These are phyloP conservation scores for Leptodactylus fuscus DNA, from an alignment of 2,113 vertebrate genomes.

Conservation along the genomic window DNA sequence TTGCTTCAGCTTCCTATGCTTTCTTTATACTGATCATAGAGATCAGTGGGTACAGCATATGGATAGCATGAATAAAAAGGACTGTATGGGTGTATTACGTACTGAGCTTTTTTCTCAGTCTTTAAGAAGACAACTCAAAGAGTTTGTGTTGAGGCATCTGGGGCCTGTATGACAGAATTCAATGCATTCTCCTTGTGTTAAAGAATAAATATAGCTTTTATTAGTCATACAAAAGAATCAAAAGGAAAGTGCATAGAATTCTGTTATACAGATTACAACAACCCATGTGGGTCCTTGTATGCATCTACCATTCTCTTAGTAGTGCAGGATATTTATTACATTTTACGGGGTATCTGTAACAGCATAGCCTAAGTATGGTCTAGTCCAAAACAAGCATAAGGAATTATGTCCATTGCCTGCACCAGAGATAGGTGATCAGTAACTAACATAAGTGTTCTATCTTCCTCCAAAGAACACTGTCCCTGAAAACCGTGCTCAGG, in stretches of 20 bases:
- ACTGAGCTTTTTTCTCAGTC: background rate
- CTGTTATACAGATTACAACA: no score
- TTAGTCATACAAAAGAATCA: no score
- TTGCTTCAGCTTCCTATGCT: background rate
- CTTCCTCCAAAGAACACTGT: background rate
- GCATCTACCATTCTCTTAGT: no score
- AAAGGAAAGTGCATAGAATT: no score
- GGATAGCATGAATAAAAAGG: no score
- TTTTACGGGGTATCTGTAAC: no score
- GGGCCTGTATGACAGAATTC: background rate
- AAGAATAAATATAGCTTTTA: no score
- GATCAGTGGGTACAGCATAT: no score
- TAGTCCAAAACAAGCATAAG: background rate
- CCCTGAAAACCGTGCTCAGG: background rate
- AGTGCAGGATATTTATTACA: no score
- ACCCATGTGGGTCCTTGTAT: no score
- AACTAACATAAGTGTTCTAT: background rate
- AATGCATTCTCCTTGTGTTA: no score
- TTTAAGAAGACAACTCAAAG: background rate
- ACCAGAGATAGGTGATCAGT: background rate
- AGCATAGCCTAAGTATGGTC: no score
- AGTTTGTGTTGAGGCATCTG: background rate
- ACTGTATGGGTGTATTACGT: background rate
- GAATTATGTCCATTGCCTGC: background rate
- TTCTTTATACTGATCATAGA: background rate